Evolutionary conservation across 2,888 invertebrate genomes (phyloP), one percentile per base, ranked within the genome.

Genomic region (Orchesellides sinensis): DNA sequence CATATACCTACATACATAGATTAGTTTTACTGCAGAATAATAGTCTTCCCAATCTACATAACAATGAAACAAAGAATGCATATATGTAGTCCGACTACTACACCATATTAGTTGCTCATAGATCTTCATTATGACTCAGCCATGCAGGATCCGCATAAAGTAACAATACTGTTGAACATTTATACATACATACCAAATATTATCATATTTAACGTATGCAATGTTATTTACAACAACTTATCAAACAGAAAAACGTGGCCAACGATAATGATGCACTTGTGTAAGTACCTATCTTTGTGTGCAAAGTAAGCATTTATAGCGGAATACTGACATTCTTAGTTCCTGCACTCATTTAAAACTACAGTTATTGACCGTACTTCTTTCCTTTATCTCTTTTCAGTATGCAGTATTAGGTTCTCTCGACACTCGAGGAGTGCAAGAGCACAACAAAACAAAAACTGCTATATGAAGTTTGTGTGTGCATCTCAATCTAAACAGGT

Each of bases 311-410:
- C 54, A 54, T 23, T 14, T 61, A 59, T 81, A 81, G 81, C 81
- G 81, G 81, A 81, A 81, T 81, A 81, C 59, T 82, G 82, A 75
- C 68, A 82, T 63, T 82, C 82, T n/a, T 75, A 82, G 82, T 75
- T 82, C 82, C 82, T 82, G 82, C 82, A 82, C 82, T 82, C 82
- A 82, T 82, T 82, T 82, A 61, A 82, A 82, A 82, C 82, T 61
- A 82, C 82, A 82, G 82, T 82, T 82, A 82, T 74, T 75, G 82
- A 82, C 82, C 82, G 82, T 70, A 59, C 66, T 65, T 66, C 47
- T 75, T 65, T 66, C 54, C 74, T 40, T 75, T 75, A 65, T 75
- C 66, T 68, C 68, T 45, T 59, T 14, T 59, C 17, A 47, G 66
- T 56, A 52, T 66, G 40, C 49, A 63, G 52, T 32, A 59, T 63